Evolutionary conservation across 2,113 vertebrate genomes (phyloP).

Genomic region (Aptenodytes forsteri): DNA sequence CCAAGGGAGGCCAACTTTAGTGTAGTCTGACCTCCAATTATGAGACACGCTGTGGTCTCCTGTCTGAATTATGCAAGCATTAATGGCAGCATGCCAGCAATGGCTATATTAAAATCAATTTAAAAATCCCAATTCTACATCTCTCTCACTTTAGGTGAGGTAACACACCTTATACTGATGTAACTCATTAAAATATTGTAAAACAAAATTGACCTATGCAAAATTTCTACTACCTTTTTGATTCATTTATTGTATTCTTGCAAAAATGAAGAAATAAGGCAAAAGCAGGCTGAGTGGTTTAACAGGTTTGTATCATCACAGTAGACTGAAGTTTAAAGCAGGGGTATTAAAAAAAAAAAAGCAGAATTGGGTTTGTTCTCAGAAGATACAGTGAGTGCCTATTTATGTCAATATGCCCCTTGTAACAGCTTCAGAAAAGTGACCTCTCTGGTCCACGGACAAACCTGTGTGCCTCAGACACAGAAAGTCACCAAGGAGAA

Average conservation of each 20-base stretch:
- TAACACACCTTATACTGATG: slow-evolving; percentile 16
- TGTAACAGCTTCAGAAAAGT: neutral
- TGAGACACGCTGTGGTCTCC: neutral
- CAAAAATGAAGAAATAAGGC: neutral
- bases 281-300: neutral
- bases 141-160: slow-evolving; percentile 44
- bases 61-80: slow-evolving; percentile 4
- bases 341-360: neutral
- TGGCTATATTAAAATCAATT: slow-evolving; percentile 65
- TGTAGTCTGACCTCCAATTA: slow-evolving; percentile 39
- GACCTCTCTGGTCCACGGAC: neutral
- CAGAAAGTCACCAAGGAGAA: neutral
- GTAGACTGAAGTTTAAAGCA: neutral
- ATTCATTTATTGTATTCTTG: neutral
- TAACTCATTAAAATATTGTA: slow-evolving; percentile 3
- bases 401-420: neutral
- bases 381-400: neutral
- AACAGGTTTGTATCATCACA: neutral
- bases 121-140: neutral
- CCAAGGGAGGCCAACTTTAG: slow-evolving; percentile 17
- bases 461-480: neutral
- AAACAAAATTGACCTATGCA: neutral
- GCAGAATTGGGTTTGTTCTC: neutral
- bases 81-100: slow-evolving; percentile 51
- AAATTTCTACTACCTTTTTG: neutral